Percentiles rank a stretch among this genome's conserved stretches.
Evolutionary conservation across 2,888 invertebrate genomes (phyloP).

Genomic region (Mycalesis mineus): DNA sequence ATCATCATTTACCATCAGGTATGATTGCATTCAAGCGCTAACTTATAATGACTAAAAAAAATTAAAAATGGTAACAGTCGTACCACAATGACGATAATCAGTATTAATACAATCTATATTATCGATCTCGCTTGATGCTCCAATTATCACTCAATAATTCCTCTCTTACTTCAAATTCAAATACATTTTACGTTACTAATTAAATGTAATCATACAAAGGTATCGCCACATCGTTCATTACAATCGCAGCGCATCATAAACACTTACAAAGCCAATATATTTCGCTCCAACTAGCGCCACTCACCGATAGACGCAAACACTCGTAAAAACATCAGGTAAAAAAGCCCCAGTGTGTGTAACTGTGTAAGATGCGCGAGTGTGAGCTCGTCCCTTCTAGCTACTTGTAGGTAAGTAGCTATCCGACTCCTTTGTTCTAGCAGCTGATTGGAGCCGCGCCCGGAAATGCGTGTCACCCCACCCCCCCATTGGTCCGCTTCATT

Average conservation of each 20-base stretch:
- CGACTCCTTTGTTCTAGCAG: slow-evolving; percentile 79
- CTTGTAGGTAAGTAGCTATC: slow-evolving; percentile 76
- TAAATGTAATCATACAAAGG: background rate
- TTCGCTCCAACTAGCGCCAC: slow-evolving; percentile 58
- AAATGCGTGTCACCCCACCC: slow-evolving; percentile 79
- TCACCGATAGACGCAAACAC: slow-evolving; percentile 63
- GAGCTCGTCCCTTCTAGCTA: slow-evolving; percentile 69
- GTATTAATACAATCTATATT: too few species aligned
- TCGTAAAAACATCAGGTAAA: slow-evolving; percentile 68
- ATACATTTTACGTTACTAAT: too few species aligned
- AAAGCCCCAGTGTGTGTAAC: slow-evolving; percentile 54
- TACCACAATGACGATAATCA: too few species aligned
- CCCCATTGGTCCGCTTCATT: slow-evolving; percentile 79
- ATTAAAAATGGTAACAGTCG: too few species aligned
- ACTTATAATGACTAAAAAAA: too few species aligned
- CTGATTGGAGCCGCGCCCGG: slow-evolving; percentile 79
- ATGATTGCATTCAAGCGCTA: too few species aligned
- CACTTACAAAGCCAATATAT: slow-evolving; percentile 47
- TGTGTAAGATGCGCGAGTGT: slow-evolving; percentile 56
- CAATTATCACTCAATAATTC: too few species aligned
- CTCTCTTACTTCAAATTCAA: too few species aligned
- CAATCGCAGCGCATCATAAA: background rate
- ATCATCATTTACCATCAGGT: too few species aligned
- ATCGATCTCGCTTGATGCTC: too few species aligned
- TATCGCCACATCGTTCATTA: background rate